phyloP scores from a whole-genome alignment of 2,113 vertebrate genomes.

The Stigmatopora argus region DNA sequence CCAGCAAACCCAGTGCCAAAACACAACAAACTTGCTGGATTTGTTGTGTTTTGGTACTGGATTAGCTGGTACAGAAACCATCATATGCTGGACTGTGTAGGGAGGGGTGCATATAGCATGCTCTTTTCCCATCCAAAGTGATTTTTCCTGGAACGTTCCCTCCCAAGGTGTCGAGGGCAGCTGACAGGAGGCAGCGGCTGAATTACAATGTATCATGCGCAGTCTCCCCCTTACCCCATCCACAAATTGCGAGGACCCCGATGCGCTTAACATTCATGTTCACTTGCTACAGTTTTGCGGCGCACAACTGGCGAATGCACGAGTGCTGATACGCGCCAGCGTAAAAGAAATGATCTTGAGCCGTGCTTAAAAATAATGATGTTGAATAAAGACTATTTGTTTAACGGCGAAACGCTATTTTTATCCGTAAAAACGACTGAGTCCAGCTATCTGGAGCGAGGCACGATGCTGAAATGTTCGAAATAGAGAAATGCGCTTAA shows the following conservation, averaged over 20 bases:
- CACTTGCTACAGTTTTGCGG: slow-evolving; percentile 3
- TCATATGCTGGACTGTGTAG: too few species aligned
- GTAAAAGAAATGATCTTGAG: slow-evolving; percentile 11
- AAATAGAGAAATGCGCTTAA: background rate
- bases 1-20: too few species aligned
- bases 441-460: background rate
- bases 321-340: slow-evolving; percentile 21
- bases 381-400: background rate
- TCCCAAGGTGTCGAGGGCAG: slow-evolving; percentile 43
- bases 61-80: too few species aligned
- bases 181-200: slow-evolving; percentile 48
- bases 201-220: slow-evolving; percentile 47
- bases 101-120: background rate
- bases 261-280: slow-evolving; percentile 13
- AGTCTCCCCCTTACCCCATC: background rate
- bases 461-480: background rate
- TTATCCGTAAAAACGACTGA: background rate
- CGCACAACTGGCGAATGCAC: slow-evolving; percentile 16
- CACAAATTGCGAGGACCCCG: slow-evolving; percentile 17
- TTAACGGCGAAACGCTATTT: background rate
- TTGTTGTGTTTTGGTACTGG: too few species aligned
- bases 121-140: slow-evolving; percentile 4
- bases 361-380: background rate
- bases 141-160: slow-evolving; percentile 28
- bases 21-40: too few species aligned